Conservation (phyloP, 2,113 vertebrate genomes). For the Sarotherodon lohbergeri region DNA sequence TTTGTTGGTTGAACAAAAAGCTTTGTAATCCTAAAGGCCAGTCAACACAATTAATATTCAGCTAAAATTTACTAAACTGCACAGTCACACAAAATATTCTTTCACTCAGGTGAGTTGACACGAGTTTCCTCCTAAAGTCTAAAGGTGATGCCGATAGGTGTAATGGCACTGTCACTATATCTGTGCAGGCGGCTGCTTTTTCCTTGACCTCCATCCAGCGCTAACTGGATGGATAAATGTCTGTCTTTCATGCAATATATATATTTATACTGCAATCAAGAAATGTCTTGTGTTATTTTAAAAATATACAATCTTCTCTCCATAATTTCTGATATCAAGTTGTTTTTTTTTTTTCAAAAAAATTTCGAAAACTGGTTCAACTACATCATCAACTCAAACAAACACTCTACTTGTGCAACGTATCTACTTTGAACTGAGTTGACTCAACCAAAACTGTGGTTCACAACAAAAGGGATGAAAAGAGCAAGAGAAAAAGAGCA, state of each 20-base stretch:
- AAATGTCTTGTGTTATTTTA: background rate
- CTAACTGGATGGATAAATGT: background rate
- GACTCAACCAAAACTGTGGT: background rate
- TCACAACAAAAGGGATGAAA: background rate
- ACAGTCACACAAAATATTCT: background rate
- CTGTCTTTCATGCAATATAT: background rate
- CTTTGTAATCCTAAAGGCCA: conserved; percentile 17
- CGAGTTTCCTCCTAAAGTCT: background rate
- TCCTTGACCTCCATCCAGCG: background rate
- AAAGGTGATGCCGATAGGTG: background rate
- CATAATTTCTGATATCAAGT: background rate
- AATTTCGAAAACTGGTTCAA: background rate
- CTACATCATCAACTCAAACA: background rate
- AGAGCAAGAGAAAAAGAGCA: background rate
- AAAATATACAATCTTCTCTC: background rate
- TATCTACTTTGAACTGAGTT: background rate
- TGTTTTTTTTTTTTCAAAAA: background rate
- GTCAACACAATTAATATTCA: conserved; percentile 14
- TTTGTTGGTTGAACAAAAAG: background rate
- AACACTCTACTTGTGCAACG: background rate
- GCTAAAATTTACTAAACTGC: background rate
- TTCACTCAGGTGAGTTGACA: background rate
- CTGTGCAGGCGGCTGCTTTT: background rate
- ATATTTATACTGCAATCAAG: background rate
- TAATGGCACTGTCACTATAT: background rate